Base-by-base conservation (phyloP, 1,140 invertebrate genomes). In the Ostrea edulis region DNA sequence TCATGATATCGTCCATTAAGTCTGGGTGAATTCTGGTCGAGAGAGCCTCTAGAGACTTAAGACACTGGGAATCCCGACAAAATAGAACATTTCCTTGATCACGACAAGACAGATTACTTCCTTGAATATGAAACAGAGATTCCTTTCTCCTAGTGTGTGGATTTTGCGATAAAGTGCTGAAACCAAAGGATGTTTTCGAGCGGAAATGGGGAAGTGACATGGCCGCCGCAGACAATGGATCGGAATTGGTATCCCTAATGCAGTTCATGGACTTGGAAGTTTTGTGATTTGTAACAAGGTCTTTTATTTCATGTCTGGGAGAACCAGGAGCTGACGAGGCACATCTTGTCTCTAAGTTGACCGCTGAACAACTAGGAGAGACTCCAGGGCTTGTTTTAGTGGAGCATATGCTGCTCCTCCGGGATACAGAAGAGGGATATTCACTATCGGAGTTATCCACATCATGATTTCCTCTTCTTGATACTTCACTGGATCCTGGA, bases 401-500 rank as follows among this genome's bases (percentile, higher is more conserved):
- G 7, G 92, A 92, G 58, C 68, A 83, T 87, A 88, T 90, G 89
- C 82, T 89, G 71, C 77, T 87, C 83, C 89, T 53, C 8, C 83
- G 89, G 20, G 89, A 87, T 4, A 84, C 77, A 25, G 90, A 92
- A 81, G 88, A 62, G 29, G 85, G 53, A 20, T 87, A 54, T 4
- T 86, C 86, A 29, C 85, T 86, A 9, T 77, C 29, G 3, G 35
- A 83, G 14, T 83, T 54, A 51, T 53, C 44, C 11, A 20, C 90
- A 14, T 90, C 89, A 12, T 58, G 68, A 85, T 92, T 93, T 20
- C 92, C 88, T 68, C 93, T 90, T 29, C 92, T 85, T 8, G 93
- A 94, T 0, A 91, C 92, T 55, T 92, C 92, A n/a, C 89, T 91
- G 14, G 93, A 93, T 5, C 91, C 91, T 0, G 93, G 93, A 82